These are phyloP conservation scores for Salvator merianae DNA, from an alignment of 2,113 vertebrate species.

Conservation along the genomic window DNA sequence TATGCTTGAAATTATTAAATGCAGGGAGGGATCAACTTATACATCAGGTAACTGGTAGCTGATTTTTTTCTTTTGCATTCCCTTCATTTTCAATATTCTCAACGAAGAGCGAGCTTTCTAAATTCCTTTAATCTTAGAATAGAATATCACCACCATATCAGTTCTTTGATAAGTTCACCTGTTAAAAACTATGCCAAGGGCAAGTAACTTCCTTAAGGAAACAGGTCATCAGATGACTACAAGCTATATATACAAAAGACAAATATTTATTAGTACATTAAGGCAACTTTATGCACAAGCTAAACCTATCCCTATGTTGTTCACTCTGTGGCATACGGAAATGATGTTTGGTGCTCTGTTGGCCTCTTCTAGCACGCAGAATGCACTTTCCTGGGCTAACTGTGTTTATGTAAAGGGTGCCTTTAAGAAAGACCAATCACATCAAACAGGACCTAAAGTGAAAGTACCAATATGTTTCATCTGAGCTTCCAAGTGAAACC, in stretches of 20 bases:
- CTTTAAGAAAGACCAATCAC: slow-evolving; percentile 1
- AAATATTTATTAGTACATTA: neutral
- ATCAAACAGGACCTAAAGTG: neutral
- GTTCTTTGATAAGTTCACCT: neutral
- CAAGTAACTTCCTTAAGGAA: neutral
- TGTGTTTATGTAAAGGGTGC: neutral
- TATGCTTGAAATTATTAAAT: neutral
- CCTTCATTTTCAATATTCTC: neutral
- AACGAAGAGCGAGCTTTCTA: neutral
- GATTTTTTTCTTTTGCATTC: neutral
- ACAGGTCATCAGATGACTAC: neutral
- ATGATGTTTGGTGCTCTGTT: neutral
- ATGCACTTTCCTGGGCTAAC: neutral
- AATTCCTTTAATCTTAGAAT: neutral
- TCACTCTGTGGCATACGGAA: neutral
- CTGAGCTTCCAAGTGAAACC: slow-evolving; percentile 12
- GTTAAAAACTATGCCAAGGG: too few species aligned
- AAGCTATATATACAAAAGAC: neutral
- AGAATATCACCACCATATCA: neutral
- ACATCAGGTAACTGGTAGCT: neutral
- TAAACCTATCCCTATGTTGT: neutral
- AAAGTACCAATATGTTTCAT: neutral
- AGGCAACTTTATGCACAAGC: neutral
- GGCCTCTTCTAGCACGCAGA: neutral
- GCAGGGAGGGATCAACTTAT: neutral